Base-by-base conservation (phyloP, 2,888 invertebrate genomes). In the Cerastis rubricosa region DNA sequence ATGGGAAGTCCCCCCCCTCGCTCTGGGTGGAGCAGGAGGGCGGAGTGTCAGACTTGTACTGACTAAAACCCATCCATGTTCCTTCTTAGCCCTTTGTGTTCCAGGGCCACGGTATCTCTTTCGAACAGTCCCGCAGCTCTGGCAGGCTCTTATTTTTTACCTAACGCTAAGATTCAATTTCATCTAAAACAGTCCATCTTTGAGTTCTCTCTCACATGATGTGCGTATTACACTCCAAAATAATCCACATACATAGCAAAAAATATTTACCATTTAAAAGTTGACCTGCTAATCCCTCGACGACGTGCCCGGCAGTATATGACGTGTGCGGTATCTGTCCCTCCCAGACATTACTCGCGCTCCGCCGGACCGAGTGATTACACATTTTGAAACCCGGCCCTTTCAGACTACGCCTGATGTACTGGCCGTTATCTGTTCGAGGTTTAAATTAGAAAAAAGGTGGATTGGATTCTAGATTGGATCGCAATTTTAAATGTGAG, bases 321-420 rank as follows among this genome's bases (percentile, higher is more conserved):
- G 65, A 69, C 61, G 75, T 14, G 72, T 43, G 73, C 63, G 49
- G 64, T 59, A 64, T 64, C 51, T 68, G 72, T 64, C 63, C 70
- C 40, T 69, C 63, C 76, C 72, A 71, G 81, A 66, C 57, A 77
- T 91, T 90, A 88, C 67, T 80, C 71, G 70, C 89, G 91, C 88
- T 89, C 87, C 90, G 77, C 49, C 82, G 91, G 84, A 51, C 88
- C 89, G 90, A 40, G 72, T 90, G 88, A 93, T 92, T 91, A 79
- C 84, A 83, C 84, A 87, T 90, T 89, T 87, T 76, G 72, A 77
- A 70, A 68, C 73, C 61, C 67, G 22, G 59, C 47, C 65, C 64
- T 71, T 78, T 74, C 63, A 86, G 74, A 63, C 71, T 81, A 54
- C 61, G 61, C 69, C n/a, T 11, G 67, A 66, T 40, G 40, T 64